Conservation (phyloP, 2,113 vertebrate genomes). For the Ctenomys sociabilis region DNA sequence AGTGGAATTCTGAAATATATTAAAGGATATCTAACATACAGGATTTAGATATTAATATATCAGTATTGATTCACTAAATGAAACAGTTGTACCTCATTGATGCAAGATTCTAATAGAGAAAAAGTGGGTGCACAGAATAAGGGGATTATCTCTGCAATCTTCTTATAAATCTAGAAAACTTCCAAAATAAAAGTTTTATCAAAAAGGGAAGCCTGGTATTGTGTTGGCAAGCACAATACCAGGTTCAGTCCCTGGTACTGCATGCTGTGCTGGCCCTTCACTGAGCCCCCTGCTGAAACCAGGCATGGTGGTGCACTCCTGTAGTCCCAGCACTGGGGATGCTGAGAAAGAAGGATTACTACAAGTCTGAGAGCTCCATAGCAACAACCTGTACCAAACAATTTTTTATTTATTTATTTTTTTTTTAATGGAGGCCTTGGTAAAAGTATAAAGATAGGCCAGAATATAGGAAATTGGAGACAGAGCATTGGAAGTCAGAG, state of each 20-base stretch:
- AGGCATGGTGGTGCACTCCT: no score
- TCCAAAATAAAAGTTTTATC: background rate
- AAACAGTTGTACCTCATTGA: background rate
- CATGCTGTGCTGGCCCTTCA: no score
- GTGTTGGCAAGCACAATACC: no score
- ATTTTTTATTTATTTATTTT: no score
- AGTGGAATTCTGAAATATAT: background rate
- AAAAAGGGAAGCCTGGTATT: background rate
- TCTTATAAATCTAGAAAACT: background rate
- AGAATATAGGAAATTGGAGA: background rate
- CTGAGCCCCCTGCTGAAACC: no score
- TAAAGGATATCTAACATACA: background rate
- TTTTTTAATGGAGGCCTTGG: background rate
- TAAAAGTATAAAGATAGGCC: background rate
- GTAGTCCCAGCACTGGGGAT: no score
- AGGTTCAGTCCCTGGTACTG: no score
- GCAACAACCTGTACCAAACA: no score
- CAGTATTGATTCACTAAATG: background rate
- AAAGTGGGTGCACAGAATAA: background rate
- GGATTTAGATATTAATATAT: background rate
- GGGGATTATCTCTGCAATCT: background rate
- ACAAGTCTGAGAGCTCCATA: no score
- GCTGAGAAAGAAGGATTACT: no score
- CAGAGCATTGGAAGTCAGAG: background rate
- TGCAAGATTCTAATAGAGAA: background rate